Base-by-base conservation (phyloP, 2,113 vertebrate genomes). In the Tichodroma muraria region DNA sequence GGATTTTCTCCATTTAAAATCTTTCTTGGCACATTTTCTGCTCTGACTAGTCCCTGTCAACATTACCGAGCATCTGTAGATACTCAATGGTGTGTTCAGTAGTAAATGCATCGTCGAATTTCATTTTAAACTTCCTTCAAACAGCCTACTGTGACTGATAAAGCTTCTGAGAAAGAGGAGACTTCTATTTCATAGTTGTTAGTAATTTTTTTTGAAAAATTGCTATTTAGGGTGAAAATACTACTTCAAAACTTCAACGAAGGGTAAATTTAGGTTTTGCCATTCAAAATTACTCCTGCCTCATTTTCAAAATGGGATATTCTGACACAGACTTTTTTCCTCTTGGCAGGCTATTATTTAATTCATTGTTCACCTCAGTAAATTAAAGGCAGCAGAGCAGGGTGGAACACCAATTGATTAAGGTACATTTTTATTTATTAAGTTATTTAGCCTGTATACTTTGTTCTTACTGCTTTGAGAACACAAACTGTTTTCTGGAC, bases 331-430 rank as follows among this genome's bases (percentile, higher is more conserved):
- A 37, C 22, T 40, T 61, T 53, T 40, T 42, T 27, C 6, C 9
- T 38, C 33, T 91, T 77, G 63, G 42, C 75, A 88, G 68, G 80
- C 20, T 52, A 10, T 57, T 76, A 80, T 85, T 85, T 70, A 73
- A 83, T 93, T 91, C 42, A 88, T 91, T 70, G 21, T 94, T 94
- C 79, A 83, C 89, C n/a, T 77, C 68, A 56, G 59, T 82, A 82
- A 91, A 88, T 64, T 75, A 88, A 82, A 76, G 60, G 94, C 85
- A 94, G 59, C 75, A 77, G 75, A 94, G 63, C 33, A 88, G 70
- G 16, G 60, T 91, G 73, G 89, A 91, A 94, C 81, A 73, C 15
- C 18, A 79, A 30, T 68, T 77, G 81, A 79, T 88, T 66, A 78
- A 88, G 79, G 93, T 95, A 80, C 71, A 7, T 73, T 93, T 94